These are phyloP conservation scores for Ips typographus DNA, from an alignment of 1,140 invertebrate genomes.

Conservation along the genomic window DNA sequence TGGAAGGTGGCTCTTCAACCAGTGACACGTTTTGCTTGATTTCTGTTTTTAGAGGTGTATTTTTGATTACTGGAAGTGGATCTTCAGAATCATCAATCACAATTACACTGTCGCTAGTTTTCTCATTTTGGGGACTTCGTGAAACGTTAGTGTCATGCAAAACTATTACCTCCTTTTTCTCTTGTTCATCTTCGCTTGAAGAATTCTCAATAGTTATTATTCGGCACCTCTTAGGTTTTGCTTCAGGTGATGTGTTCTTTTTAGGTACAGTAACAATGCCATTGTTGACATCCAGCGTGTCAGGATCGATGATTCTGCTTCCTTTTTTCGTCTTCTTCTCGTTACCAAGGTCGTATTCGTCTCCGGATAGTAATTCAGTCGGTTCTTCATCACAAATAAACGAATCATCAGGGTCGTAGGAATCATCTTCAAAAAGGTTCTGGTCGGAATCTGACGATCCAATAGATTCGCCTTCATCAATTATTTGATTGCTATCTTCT, in stretches of 20 bases:
- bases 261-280: constrained; percentile 24
- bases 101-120: background rate
- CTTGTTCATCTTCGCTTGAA: constrained; percentile 23
- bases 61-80: too few relatives aligned
- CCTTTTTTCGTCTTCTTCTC: constrained; percentile 26
- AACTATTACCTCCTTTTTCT: background rate
- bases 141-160: background rate
- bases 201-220: constrained; percentile 25
- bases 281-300: constrained; percentile 20
- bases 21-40: too few relatives aligned
- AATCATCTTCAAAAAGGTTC: constrained; percentile 32
- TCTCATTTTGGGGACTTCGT: background rate
- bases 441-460: constrained; percentile 38
- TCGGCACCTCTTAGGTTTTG: constrained; percentile 25
- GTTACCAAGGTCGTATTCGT: constrained; percentile 36
- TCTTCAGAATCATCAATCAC: constrained; percentile 3
- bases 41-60: too few relatives aligned
- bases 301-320: constrained; percentile 27
- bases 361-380: constrained; percentile 31
- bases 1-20: too few relatives aligned
- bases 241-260: constrained; percentile 24
- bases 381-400: constrained; percentile 43
- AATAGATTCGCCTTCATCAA: constrained; percentile 46
- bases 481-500: constrained; percentile 45
- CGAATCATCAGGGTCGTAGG: constrained; percentile 43